A percentile compares a stretch with the other conserved stretches of the same genome.
Conservation (phyloP, 2,113 vertebrate genomes). For the Trachemys scripta region DNA sequence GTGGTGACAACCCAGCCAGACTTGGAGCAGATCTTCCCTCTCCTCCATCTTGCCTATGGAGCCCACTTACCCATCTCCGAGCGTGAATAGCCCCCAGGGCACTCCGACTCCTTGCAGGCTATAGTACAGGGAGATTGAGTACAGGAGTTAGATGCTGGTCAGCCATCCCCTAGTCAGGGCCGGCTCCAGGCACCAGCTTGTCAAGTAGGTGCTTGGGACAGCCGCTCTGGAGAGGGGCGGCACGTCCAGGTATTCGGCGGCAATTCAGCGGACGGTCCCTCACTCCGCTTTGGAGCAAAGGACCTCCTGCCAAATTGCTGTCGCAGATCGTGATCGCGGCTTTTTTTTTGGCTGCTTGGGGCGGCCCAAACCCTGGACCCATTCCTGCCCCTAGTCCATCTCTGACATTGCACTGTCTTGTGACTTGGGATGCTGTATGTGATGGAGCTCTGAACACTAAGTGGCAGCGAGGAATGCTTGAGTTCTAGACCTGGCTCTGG, state of each 20-base stretch:
- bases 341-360: no score
- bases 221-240: no score
- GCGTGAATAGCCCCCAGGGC: background rate
- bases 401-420: background rate
- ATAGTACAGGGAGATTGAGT: background rate
- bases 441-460: background rate
- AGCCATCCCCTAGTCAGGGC: background rate
- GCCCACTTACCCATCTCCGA: background rate
- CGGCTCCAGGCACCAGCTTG: no score
- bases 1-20: background rate
- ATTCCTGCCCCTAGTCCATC: background rate
- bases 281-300: no score
- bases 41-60: background rate
- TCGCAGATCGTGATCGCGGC: no score
- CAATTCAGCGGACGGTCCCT: no score
- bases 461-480: background rate
- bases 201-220: no score
- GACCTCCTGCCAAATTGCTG: no score
- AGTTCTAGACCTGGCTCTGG: background rate
- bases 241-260: no score
- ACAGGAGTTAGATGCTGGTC: background rate
- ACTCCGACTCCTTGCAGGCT: background rate
- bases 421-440: background rate
- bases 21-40: background rate
- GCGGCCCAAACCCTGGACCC: no score